Evolutionary conservation across 2,888 invertebrate species (phyloP).

Genomic region (Sthenelais limicola): DNA sequence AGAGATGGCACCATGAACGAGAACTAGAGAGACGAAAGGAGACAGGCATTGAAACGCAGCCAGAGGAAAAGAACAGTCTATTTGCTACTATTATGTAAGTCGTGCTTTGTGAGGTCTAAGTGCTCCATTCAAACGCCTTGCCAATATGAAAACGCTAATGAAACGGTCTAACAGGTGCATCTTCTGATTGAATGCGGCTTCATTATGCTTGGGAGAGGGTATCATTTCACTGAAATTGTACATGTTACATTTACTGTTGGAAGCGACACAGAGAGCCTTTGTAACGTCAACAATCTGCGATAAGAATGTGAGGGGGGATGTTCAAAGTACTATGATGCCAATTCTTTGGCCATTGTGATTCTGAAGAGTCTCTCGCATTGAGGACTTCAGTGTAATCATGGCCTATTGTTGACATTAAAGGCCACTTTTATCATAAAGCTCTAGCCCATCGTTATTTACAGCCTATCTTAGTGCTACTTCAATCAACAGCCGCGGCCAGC

Average conservation of each 20-base stretch:
- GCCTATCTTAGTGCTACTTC: slow-evolving; percentile 27
- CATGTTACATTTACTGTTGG: slow-evolving; percentile 16
- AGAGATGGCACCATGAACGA: too few species aligned
- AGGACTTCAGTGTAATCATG: slow-evolving; percentile 36
- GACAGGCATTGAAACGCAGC: slow-evolving; percentile 23
- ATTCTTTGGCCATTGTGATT: slow-evolving; percentile 33
- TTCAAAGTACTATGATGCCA: slow-evolving; percentile 30
- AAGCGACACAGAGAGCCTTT: slow-evolving; percentile 11
- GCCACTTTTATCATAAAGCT: slow-evolving; percentile 25
- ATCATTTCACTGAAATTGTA: slow-evolving; percentile 31
- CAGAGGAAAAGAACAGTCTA: slow-evolving; percentile 36
- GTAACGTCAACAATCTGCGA: slow-evolving; percentile 9
- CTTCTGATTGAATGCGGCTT: slow-evolving; percentile 19
- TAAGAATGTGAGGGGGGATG: slow-evolving; percentile 30
- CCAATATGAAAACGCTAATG: slow-evolving; percentile 24
- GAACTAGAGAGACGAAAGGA: neutral
- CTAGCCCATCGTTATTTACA: slow-evolving; percentile 23
- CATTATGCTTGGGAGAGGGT: slow-evolving; percentile 21
- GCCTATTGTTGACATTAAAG: slow-evolving; percentile 25
- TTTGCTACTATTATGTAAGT: slow-evolving; percentile 14
- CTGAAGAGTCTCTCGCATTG: slow-evolving; percentile 29
- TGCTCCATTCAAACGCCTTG: slow-evolving; percentile 4
- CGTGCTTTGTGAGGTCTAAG: slow-evolving; percentile 10
- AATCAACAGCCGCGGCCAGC: slow-evolving; percentile 13
- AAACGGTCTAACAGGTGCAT: slow-evolving; percentile 31